Percentiles rank a stretch among this genome's conserved stretches.
Evolutionary conservation across 2,797 vertebrate species (phyloP).

Genomic region (Tiaroga cobitis): DNA sequence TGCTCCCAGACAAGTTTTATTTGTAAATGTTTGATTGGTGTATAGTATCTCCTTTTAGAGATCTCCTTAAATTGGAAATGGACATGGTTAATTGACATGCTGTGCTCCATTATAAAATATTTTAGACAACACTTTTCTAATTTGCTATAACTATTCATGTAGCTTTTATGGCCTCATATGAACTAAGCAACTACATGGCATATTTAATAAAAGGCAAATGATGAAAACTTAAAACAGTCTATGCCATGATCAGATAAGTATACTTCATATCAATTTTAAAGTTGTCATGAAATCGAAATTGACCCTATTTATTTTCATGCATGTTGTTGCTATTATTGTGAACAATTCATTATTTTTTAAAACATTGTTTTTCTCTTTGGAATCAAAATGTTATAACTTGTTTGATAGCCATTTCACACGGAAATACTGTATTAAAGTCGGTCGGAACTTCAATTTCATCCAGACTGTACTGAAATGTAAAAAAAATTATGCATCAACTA

Average conservation of each 20-base stretch:
- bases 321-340: neutral
- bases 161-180: neutral
- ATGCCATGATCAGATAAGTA: neutral
- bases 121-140: neutral
- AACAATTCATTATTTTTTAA: neutral
- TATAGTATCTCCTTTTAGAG: neutral
- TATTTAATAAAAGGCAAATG: neutral
- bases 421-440: neutral
- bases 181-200: neutral
- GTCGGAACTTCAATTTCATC: neutral
- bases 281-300: neutral
- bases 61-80: neutral
- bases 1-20: neutral
- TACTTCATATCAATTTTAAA: neutral
- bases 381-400: neutral
- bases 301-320: neutral
- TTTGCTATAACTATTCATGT: neutral
- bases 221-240: neutral
- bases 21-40: conserved; percentile 19
- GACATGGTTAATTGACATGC: neutral
- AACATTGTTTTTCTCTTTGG: neutral
- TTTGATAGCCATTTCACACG: neutral
- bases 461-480: neutral
- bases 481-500: neutral
- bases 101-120: neutral